phyloP scores from a whole-genome alignment of 2,113 vertebrate species.

The Pachyramphus minor region DNA sequence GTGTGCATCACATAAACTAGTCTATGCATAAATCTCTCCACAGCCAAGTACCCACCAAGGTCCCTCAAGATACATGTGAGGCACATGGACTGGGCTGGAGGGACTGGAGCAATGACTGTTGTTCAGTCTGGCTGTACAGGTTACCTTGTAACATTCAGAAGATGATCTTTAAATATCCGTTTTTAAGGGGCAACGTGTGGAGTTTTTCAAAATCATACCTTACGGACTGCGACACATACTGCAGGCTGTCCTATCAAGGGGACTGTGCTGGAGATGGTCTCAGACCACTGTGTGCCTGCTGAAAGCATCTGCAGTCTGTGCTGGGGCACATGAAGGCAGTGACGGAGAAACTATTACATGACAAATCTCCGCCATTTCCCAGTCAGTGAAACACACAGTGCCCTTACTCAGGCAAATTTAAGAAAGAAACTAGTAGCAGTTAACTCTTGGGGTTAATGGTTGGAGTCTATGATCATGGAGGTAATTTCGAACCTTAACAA shows the following conservation, averaged over 20 bases:
- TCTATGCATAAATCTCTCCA: not conserved
- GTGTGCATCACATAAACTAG: not conserved
- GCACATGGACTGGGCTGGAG: accelerated
- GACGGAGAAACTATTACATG: not conserved
- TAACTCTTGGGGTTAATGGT: not conserved
- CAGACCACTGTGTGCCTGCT: not conserved
- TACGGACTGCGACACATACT: not conserved
- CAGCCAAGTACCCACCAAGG: accelerated
- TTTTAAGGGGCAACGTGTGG: accelerated
- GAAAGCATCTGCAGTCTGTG: not conserved
- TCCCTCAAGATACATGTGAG: accelerated
- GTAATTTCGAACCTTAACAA: not conserved
- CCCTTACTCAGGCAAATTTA: not conserved
- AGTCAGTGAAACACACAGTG: not conserved
- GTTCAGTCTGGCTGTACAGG: not conserved
- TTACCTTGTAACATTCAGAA: not conserved
- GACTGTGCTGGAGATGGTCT: not conserved
- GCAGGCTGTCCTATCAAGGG: not conserved
- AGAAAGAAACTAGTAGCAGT: accelerated
- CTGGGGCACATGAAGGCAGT: not conserved
- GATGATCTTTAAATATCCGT: not conserved
- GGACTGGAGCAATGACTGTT: not conserved
- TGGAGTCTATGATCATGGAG: not conserved
- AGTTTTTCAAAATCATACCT: not conserved
- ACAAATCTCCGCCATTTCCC: not conserved